Percentiles rank a stretch among this genome's conserved stretches.
Conservation (phyloP, 1,140 invertebrate species). For the Saccostrea glomerata region DNA sequence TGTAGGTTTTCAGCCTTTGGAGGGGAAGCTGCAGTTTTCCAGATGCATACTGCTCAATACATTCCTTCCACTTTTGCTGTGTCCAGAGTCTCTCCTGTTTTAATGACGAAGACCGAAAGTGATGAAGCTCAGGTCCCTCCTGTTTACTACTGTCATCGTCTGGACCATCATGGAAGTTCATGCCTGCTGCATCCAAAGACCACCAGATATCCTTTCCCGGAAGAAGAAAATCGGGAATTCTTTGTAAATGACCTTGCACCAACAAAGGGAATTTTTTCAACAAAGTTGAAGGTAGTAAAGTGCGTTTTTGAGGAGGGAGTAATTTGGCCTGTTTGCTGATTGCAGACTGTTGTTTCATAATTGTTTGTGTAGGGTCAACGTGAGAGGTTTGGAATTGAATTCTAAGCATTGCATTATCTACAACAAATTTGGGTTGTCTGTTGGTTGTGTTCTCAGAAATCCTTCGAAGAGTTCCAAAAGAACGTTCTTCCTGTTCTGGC, state of each 20-base stretch:
- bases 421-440: too few relatives aligned
- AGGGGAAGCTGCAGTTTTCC: too few relatives aligned
- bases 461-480: too few relatives aligned
- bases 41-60: neutral
- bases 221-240: too few relatives aligned
- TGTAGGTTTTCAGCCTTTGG: too few relatives aligned
- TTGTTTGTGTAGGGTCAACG: neutral
- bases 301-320: neutral
- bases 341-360: neutral
- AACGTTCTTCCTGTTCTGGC: too few relatives aligned
- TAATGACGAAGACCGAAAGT: neutral
- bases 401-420: slow-evolving; percentile 42
- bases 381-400: neutral
- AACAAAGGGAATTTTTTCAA: too few relatives aligned
- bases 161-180: slow-evolving; percentile 21
- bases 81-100: neutral
- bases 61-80: neutral
- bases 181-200: neutral
- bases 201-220: too few relatives aligned
- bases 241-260: too few relatives aligned
- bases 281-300: neutral
- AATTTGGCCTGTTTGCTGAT: slow-evolving; percentile 3
- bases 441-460: too few relatives aligned
- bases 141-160: neutral
- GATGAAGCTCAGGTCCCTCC: neutral